Base-by-base conservation (phyloP, 2,888 invertebrate genomes). In the Limnephilus marmoratus region DNA sequence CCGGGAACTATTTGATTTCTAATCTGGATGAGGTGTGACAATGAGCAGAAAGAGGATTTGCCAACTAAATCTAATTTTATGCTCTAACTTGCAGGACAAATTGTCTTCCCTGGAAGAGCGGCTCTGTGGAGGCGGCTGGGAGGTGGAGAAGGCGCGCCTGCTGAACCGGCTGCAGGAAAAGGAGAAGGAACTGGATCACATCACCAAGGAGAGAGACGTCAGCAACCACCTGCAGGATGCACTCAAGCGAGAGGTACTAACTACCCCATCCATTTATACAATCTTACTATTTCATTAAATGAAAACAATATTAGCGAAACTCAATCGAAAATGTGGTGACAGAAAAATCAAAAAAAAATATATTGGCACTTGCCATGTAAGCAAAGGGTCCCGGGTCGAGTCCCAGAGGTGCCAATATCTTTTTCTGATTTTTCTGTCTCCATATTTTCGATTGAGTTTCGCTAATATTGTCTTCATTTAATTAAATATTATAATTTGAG, bases 171-270 rank as follows among this genome's bases (percentile, higher is more conserved):
- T 98, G 88, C 97, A 98, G 81, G 98, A 98, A 94, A 97, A 97
- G 94, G 97, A 97, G 94, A 97, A 97, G 9, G 98, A 98, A 94
- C 96, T 98, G 49, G 97, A 97, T 85, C 96, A 97, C 92, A 95
- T 97, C 87, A 97, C 97, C 87, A 97, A 97, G 89, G 97, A 98
- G 94, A 97, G 97, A 93, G 97, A 97, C 93, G 96, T 97, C 94
- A 96, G 97, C 94, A 96, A 97, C 93, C 98, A 98, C 94, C 97
- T 98, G 94, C 96, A 98, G 93, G 97, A 98, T 92, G 97, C 97
- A 93, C 95, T 98, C 94, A 96, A 97, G 93, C 97, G 96, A 95
- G 97, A 97, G 93, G 96, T 96, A 94, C 34, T 34, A 11, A 11
- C 41, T 2, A 80, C 5, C 24, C 68, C 24, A 68, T n/a, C 68